A percentile compares a stretch with the other conserved stretches of the same genome.
Conservation (phyloP, 2,797 vertebrate genomes). For the Arrhamphus sclerolepis region DNA sequence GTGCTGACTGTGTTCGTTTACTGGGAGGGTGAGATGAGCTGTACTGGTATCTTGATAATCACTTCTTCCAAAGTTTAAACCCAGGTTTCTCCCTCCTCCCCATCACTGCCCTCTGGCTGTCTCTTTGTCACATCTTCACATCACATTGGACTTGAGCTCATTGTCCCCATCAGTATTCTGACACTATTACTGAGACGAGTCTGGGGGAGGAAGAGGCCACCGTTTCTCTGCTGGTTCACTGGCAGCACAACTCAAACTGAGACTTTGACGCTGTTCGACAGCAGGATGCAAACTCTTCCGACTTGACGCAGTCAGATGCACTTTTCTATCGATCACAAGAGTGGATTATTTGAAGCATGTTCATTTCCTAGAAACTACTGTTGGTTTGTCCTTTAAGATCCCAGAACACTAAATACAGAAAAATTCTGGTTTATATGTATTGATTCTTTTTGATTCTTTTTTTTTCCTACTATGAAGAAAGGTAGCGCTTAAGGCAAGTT, state of each 20-base stretch:
- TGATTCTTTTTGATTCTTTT: neutral
- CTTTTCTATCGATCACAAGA: constrained; percentile 36
- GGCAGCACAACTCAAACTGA: constrained; percentile 25
- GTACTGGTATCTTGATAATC: constrained; percentile 37
- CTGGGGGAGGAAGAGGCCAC: constrained; percentile 15
- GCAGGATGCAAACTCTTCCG: constrained; percentile 28
- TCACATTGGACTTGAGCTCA: constrained; percentile 28
- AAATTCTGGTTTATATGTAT: neutral
- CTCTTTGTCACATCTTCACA: constrained; percentile 47
- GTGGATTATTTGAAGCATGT: constrained; percentile 19
- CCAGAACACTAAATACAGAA: constrained; percentile 9
- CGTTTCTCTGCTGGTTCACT: constrained; percentile 16
- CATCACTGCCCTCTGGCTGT: constrained; percentile 23
- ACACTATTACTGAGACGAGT: constrained; percentile 7
- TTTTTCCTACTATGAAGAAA: too few relatives aligned
- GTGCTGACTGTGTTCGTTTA: too few relatives aligned
- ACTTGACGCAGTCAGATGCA: constrained; percentile 10
- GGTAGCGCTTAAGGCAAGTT: too few relatives aligned
- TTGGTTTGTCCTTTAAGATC: neutral
- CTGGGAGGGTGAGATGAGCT: neutral
- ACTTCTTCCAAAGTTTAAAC: constrained; percentile 34
- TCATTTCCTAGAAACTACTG: constrained; percentile 10
- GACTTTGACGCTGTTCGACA: constrained; percentile 26
- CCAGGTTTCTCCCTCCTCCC: constrained; percentile 18
- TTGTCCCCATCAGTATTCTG: constrained; percentile 50